Conservation (phyloP, 2,888 invertebrate species). For the Erebia aethiops region DNA sequence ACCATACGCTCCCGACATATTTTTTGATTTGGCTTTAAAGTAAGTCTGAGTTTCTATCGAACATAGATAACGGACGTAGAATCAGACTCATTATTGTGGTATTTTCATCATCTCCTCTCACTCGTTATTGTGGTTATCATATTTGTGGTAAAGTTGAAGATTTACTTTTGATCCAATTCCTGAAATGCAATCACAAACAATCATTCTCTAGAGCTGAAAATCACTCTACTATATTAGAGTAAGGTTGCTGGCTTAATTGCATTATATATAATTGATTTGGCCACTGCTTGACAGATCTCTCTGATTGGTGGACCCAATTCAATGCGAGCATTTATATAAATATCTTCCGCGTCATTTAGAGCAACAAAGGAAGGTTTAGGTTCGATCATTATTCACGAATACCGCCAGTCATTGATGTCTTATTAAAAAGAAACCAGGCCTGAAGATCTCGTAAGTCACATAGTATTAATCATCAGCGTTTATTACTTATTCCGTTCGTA, state of each 20-base stretch:
- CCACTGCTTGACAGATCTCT: constrained; percentile 31
- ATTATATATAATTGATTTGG: constrained; percentile 25
- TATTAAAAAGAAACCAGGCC: constrained; percentile 40
- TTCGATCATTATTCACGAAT: constrained; percentile 38
- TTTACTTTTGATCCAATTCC: neutral
- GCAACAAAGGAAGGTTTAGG: constrained; percentile 32
- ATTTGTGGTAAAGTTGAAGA: no score
- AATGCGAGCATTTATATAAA: constrained; percentile 32
- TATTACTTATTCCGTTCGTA: constrained; percentile 22
- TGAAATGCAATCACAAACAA: neutral
- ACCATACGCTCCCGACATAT: no score
- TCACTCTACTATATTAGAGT: neutral
- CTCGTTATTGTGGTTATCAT: no score
- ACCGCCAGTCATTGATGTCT: constrained; percentile 44
- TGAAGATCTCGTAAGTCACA: constrained; percentile 35
- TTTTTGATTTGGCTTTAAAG: no score
- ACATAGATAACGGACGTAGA: no score
- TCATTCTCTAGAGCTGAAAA: neutral
- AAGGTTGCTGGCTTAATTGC: constrained; percentile 21
- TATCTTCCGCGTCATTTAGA: constrained; percentile 39
- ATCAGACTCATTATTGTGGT: no score
- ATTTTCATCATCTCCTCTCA: no score
- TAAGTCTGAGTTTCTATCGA: no score
- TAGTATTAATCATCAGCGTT: constrained; percentile 32
- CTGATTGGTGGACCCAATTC: constrained; percentile 7